phyloP scores from a whole-genome alignment of 2,113 vertebrate genomes.

The Macrotus californicus region DNA sequence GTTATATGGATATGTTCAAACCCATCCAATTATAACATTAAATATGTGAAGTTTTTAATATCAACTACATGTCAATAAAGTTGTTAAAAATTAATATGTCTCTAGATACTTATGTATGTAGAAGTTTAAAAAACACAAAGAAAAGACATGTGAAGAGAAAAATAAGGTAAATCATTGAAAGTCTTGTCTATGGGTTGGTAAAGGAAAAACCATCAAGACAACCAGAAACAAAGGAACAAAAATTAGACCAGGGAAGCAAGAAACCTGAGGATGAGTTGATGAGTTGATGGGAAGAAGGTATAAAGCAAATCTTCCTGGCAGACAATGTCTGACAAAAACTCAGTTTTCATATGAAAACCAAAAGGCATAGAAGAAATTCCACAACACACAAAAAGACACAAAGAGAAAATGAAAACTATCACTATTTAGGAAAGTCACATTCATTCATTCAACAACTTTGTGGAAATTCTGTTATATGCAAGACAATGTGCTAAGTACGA shows the following conservation, averaged over 20 bases:
- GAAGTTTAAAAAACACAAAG: neutral
- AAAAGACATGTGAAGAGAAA: neutral
- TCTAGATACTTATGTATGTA: neutral
- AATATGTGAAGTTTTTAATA: neutral
- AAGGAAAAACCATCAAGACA: neutral
- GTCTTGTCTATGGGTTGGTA: neutral
- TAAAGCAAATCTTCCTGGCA: neutral
- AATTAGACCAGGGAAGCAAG: neutral
- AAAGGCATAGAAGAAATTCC: neutral
- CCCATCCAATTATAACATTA: neutral
- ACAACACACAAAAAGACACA: neutral
- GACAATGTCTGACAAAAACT: neutral
- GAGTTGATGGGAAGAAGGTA: neutral
- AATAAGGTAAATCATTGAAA: neutral
- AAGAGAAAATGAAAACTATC: neutral
- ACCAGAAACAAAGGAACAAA: neutral
- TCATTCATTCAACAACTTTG: neutral
- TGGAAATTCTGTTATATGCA: neutral
- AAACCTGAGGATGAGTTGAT: neutral
- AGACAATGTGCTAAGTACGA: neutral
- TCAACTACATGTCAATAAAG: neutral
- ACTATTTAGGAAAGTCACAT: neutral
- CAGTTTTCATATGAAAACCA: neutral
- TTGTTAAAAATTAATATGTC: neutral
- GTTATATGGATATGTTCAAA: neutral